Evolutionary conservation across 1,140 invertebrate species (phyloP).

Genomic region (Leptinotarsa lineolata): DNA sequence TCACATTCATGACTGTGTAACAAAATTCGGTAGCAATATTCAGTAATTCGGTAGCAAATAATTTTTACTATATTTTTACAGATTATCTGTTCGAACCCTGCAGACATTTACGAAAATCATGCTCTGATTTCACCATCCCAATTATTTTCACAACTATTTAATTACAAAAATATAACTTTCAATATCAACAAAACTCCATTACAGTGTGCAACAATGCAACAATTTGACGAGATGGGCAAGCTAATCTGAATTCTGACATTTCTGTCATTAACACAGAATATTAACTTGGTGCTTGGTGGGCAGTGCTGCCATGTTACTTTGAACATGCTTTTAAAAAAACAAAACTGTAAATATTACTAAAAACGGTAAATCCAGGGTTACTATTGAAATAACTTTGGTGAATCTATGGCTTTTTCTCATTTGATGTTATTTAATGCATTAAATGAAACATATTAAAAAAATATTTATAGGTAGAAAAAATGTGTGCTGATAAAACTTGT

Average conservation of each 20-base stretch:
- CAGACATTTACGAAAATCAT: neutral
- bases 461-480: too few relatives aligned
- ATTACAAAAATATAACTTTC: neutral
- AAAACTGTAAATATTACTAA: too few relatives aligned
- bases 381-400: too few relatives aligned
- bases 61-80: neutral
- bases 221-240: neutral
- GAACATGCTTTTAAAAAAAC: too few relatives aligned
- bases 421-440: too few relatives aligned
- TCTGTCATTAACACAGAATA: too few relatives aligned
- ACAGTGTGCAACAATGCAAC: neutral
- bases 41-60: neutral
- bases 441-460: too few relatives aligned
- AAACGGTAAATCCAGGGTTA: too few relatives aligned
- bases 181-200: conserved; percentile 3
- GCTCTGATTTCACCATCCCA: neutral
- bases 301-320: too few relatives aligned
- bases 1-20: conserved; percentile 8
- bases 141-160: neutral
- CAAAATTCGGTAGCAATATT: neutral
- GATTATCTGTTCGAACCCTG: neutral
- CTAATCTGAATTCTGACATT: neutral
- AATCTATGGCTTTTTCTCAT: too few relatives aligned
- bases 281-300: too few relatives aligned
- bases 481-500: too few relatives aligned